Base-by-base conservation (phyloP, 2,888 invertebrate species). In the Seladonia tumulorum region DNA sequence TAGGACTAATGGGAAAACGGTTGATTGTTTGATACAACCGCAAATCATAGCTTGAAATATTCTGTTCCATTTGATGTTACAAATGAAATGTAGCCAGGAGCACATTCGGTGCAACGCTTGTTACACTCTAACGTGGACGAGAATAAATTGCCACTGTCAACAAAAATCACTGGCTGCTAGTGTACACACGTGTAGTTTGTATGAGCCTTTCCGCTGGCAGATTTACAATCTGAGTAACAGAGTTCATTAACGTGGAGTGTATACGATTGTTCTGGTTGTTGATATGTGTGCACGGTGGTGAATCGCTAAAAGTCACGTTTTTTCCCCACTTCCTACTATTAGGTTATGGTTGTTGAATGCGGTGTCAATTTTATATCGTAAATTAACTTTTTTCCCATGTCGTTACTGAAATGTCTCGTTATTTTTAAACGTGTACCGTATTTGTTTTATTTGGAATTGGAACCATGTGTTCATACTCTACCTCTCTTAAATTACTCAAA, bases 141-240 rank as follows among this genome's bases (percentile, higher is more conserved):
- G 57, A 57, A 57, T 57, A 57, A 57, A 57, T 57, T 57, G n/a
- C 57, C 25, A 57, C 57, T 57, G 57, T 57, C 57, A 57, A 57
- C 57, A 25, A 57, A 57, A 57, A 57, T 57, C 57, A 57, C 57
- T 25, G 57, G 2, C 12, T n/a, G 57, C n/a, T 25, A 25, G 57
- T n/a, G n/a, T 8, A 22, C 22, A 53, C 53, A 57, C 57, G 57
- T 57, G 12, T 57, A 57, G n/a, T n/a, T 57, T 25, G 57, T 57
- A 57, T 8, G 57, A 57, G n/a, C 4, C 25, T 57, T 57, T 57
- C 57, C n/a, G 25, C 57, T 57, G 57, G 57, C 57, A 57, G 57
- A 25, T 57, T 57, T 57, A 57, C 57, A 10, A 57, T 57, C 57
- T 12, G 25, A n/a, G 12, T 57, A 57, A 57, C 57, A 57, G 57